phyloP scores from a whole-genome alignment of 2,888 invertebrate genomes.

The Blastobasis adustella region DNA sequence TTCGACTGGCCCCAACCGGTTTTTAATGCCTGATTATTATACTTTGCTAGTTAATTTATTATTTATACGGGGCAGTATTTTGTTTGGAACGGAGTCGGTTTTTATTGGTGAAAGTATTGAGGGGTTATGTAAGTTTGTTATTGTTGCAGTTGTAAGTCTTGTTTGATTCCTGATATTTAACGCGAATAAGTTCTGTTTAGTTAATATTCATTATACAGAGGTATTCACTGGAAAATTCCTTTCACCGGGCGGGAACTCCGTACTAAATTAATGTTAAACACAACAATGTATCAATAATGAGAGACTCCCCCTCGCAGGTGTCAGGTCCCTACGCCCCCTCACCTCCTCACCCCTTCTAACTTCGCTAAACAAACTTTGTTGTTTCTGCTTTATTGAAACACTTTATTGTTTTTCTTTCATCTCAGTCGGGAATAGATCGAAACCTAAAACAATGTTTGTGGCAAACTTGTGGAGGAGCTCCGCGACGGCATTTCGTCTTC shows the following conservation, averaged over 20 bases:
- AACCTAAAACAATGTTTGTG: constrained; percentile 29
- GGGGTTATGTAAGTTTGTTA: too few relatives aligned
- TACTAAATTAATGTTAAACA: constrained; percentile 27
- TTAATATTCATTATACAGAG: constrained; percentile 19
- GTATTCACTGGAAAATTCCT: constrained; percentile 17
- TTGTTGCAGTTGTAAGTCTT: too few relatives aligned
- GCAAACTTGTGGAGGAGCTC: constrained; percentile 3
- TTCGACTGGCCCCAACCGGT: too few relatives aligned
- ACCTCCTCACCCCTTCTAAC: constrained; percentile 37
- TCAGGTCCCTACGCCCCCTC: constrained; percentile 15
- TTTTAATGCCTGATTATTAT: too few relatives aligned
- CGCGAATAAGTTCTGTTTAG: too few relatives aligned
- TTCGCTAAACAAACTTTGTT: constrained; percentile 60
- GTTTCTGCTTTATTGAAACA: constrained; percentile 63
- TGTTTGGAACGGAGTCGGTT: too few relatives aligned
- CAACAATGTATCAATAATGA: constrained; percentile 32
- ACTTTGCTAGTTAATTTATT: too few relatives aligned
- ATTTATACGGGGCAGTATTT: too few relatives aligned
- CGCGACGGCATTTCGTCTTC: too few relatives aligned
- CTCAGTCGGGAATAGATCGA: constrained; percentile 40
- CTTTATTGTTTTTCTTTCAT: constrained; percentile 68
- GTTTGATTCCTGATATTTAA: too few relatives aligned
- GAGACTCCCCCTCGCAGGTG: constrained; percentile 15
- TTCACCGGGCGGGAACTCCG: constrained; percentile 1
- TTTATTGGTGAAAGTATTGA: too few relatives aligned